A percentile compares a stretch with the other conserved stretches of the same genome.
phyloP scores from a whole-genome alignment of 2,797 vertebrate genomes.

The Dipus sagitta region DNA sequence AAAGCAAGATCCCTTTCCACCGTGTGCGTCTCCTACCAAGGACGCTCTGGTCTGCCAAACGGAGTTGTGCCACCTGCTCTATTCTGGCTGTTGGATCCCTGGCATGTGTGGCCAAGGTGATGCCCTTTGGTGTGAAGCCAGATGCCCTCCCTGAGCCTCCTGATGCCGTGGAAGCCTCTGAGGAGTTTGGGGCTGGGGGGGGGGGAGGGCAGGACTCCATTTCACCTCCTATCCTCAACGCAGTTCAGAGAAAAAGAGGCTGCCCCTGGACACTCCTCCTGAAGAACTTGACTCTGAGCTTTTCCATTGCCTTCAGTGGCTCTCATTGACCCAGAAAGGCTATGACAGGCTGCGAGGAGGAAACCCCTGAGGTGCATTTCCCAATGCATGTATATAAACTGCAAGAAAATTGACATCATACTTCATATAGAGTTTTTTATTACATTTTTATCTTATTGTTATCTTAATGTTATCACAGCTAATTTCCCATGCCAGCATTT shows the following conservation, averaged over 20 bases:
- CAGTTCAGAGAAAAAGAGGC: not conserved
- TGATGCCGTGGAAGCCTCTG: not conserved
- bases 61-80: not conserved
- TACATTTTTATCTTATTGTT: not conserved
- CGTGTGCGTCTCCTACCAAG: not conserved
- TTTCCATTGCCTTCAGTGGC: not conserved
- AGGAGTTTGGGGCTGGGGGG: too few species aligned
- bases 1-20: not conserved
- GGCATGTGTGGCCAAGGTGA: not conserved
- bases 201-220: not conserved
- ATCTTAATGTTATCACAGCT: not conserved
- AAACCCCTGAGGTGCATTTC: not conserved
- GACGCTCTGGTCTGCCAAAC: not conserved
- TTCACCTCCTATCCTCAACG: not conserved
- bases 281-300: not conserved
- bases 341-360: not conserved
- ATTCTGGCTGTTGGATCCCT: not conserved
- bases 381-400: not conserved
- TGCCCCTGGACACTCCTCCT: not conserved
- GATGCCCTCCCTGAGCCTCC: not conserved
- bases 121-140: not conserved
- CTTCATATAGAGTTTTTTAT: constrained; percentile 2
- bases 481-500: constrained; percentile 35
- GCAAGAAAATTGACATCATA: not conserved
- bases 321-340: not conserved